Base-by-base conservation (phyloP, 2,888 invertebrate species). In the Ectemnius lituratus region DNA sequence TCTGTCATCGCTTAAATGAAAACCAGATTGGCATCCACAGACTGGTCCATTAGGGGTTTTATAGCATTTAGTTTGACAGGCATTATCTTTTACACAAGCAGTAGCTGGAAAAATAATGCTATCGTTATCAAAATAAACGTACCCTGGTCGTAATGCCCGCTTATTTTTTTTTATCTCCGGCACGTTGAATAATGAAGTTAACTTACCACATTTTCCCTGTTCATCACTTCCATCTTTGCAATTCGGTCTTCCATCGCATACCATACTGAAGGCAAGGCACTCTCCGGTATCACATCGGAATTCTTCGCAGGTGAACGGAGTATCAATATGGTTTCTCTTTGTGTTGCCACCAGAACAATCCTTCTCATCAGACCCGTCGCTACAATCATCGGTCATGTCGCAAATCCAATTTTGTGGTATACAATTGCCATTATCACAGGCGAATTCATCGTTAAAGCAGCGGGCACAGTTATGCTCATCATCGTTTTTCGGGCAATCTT, bases 221-320 rank as follows among this genome's bases (percentile, higher is more conserved):
- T 97, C 97, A 86, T 97, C 97, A 6, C 93, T 93, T 0, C 93
- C 93, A 84, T 95, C 95, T 58, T 88, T 88, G 85, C 97, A 97
- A 87, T 97, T 93, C 0, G 88, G 82, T 0, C 88, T 88, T 0
- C 92, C 92, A 85, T 96, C 93, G 88, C 96, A 96, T 0, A 95
- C 93, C 4, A 92, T 91, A 0, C 90, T 85, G 89, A 93, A 92
- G 69, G 94, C 93, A 5, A 96, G 91, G 84, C 96, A 97, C 64
- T 93, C 92, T 0, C 95, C 95, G 70, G 92, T 92, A 27, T 91
- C 90, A 84, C 95, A 95, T 69, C 90, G 91, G 83, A 92, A 94
- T 78, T 91, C 87, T 49, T 90, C 84, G 75, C 93, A 93, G 47
- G 49, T 4, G 46, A 28, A 52, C 49, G 13, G 0, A 70, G 49